phyloP scores from a whole-genome alignment of 2,113 vertebrate species.

The Ophthalmotilapia sp. region DNA sequence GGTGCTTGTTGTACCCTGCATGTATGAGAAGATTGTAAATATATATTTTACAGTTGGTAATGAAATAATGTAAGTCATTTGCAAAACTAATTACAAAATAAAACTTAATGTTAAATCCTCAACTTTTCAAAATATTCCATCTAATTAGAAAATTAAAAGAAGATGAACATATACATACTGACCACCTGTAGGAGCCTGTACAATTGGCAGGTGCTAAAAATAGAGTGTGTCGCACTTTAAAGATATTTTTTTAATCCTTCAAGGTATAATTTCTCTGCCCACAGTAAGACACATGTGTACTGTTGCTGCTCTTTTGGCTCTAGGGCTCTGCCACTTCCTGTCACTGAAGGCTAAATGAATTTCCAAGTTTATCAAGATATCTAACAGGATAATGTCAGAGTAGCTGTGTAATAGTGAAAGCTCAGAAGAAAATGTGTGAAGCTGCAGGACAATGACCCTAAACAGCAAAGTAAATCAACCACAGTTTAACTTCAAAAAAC shows the following conservation, averaged over 20 bases:
- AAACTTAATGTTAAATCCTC: neutral
- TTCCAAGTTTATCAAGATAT: neutral
- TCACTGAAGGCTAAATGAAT: neutral
- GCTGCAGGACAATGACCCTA: neutral
- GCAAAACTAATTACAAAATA: neutral
- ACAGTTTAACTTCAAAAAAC: neutral
- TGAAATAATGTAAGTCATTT: neutral
- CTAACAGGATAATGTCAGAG: neutral
- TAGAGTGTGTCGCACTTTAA: neutral
- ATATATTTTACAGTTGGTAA: neutral
- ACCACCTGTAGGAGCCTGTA: neutral
- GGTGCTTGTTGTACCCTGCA: neutral
- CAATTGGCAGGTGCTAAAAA: neutral
- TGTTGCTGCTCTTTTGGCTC: neutral
- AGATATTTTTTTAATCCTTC: neutral
- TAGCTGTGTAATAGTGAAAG: neutral
- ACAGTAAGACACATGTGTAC: neutral
- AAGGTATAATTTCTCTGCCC: neutral
- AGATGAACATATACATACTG: neutral
- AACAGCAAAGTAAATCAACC: neutral
- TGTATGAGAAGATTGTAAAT: neutral
- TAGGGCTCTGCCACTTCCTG: neutral
- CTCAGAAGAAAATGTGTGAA: neutral
- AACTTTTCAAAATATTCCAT: neutral
- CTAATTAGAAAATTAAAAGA: neutral